These are phyloP conservation scores for Siniperca undulata DNA, from an alignment of 2,797 vertebrate genomes.

Conservation along the genomic window DNA sequence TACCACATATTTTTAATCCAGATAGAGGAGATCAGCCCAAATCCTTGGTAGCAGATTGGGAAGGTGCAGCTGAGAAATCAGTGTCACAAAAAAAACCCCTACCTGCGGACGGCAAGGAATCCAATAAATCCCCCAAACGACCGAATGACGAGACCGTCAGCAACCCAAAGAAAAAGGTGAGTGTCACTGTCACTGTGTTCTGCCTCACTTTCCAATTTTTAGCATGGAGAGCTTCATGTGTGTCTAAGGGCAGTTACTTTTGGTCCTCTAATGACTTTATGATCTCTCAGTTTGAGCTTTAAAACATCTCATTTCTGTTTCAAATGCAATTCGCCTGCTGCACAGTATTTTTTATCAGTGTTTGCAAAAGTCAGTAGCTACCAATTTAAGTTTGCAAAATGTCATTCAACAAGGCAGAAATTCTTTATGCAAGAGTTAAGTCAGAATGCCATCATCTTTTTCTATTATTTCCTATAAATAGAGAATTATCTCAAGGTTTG, in stretches of 20 bases:
- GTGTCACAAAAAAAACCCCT: background rate
- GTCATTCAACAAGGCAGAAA: background rate
- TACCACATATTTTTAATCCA: background rate
- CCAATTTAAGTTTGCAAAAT: background rate
- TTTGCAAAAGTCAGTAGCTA: background rate
- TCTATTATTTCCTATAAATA: background rate
- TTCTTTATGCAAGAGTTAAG: background rate
- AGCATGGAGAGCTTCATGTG: too few species aligned
- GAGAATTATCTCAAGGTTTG: background rate
- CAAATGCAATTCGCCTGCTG: too few species aligned
- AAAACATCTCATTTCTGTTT: background rate
- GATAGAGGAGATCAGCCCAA: constrained; percentile 43
- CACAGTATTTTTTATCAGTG: background rate
- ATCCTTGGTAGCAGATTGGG: constrained; percentile 42
- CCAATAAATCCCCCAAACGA: constrained; percentile 63
- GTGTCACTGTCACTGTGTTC: background rate
- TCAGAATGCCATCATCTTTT: background rate
- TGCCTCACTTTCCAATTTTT: background rate
- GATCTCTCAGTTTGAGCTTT: background rate
- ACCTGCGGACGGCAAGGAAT: background rate
- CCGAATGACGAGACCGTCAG: constrained; percentile 65
- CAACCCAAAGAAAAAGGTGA: constrained; percentile 71
- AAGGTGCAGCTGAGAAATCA: constrained; percentile 23
- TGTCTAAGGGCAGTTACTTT: background rate
- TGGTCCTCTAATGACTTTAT: background rate